Evolutionary conservation across 2,113 vertebrate species (phyloP).

Genomic region (Okapia johnstoni): DNA sequence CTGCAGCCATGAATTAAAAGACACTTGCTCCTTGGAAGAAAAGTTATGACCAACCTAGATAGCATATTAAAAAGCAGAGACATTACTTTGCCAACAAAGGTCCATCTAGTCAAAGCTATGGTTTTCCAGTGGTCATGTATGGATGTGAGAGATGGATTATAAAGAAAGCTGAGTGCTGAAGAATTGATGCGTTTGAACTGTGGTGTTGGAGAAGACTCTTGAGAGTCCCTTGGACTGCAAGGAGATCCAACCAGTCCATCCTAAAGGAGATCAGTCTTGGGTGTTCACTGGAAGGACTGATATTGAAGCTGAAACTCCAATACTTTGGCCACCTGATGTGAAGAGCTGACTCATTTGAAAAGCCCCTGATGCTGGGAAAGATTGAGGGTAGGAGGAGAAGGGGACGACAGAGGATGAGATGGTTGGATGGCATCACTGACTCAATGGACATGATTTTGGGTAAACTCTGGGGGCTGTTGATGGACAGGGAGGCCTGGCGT

Average conservation of each 20-base stretch:
- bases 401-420: not conserved
- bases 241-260: not conserved
- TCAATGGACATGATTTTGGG: not conserved
- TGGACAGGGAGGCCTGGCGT: not conserved
- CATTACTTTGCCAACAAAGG: not conserved
- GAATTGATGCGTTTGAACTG: not conserved
- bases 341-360: too few relatives aligned
- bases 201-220: not conserved
- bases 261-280: not conserved
- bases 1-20: not conserved
- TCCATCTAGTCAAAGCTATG: not conserved
- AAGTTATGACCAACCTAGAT: not conserved
- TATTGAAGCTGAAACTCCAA: not conserved
- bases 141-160: not conserved
- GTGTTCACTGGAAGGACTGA: not conserved
- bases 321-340: too few relatives aligned
- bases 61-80: not conserved
- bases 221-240: not conserved
- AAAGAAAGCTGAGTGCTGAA: not conserved
- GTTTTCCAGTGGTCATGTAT: not conserved
- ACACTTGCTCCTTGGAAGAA: not conserved
- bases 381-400: not conserved
- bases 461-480: not conserved
- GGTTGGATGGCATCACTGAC: not conserved
- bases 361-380: not conserved